phyloP scores from a whole-genome alignment of 2,113 vertebrate species.

The Otolemur garnettii region DNA sequence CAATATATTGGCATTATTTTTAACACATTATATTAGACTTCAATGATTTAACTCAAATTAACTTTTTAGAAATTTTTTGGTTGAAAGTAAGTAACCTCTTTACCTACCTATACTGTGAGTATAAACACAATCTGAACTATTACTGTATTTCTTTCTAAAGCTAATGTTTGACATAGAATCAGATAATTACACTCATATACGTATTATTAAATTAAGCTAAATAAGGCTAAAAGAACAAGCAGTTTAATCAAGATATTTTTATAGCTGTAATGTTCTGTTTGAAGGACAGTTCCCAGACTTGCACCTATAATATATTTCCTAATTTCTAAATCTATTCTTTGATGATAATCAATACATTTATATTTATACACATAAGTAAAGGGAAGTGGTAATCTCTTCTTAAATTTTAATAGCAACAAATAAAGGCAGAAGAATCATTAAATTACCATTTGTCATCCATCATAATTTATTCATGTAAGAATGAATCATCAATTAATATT shows the following conservation, averaged over 20 bases:
- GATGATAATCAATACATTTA: background rate
- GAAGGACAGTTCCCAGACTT: background rate
- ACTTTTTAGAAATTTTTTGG: background rate
- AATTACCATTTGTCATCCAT: background rate
- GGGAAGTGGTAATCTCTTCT: background rate
- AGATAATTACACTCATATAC: background rate
- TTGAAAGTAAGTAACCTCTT: background rate
- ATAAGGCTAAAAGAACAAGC: background rate
- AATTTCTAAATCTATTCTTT: background rate
- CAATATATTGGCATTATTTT: background rate
- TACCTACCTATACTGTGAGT: background rate
- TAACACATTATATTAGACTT: background rate
- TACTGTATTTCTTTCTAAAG: conserved; percentile 22
- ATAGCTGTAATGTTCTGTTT: background rate
- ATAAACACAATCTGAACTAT: background rate
- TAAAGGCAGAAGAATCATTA: background rate
- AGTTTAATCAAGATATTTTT: background rate
- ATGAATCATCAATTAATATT: background rate
- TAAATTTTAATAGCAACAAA: background rate
- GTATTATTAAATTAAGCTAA: background rate
- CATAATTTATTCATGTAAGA: background rate
- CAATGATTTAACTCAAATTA: background rate
- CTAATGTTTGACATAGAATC: background rate
- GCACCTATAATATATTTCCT: background rate
- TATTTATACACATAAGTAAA: background rate